phyloP scores from a whole-genome alignment of 2,113 vertebrate species.

The Gnathonemus longibarbis region DNA sequence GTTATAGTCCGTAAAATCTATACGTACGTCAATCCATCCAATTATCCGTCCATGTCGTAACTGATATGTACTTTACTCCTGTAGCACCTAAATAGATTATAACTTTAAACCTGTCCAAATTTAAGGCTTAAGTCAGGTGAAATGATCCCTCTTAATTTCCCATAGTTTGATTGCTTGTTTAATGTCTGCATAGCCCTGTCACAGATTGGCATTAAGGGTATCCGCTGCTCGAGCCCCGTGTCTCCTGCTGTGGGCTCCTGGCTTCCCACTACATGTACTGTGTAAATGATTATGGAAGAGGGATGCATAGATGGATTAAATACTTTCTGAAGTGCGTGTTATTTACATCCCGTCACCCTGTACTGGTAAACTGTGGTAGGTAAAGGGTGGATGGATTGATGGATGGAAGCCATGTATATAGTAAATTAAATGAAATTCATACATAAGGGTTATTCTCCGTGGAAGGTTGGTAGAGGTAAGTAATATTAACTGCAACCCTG shows the following conservation, averaged over 20 bases:
- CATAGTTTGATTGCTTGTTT: not conserved
- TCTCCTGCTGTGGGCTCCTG: not conserved
- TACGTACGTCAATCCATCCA: not conserved
- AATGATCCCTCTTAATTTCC: not conserved
- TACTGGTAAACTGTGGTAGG: not conserved
- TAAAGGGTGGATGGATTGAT: not conserved
- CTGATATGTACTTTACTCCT: not conserved
- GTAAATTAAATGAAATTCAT: not conserved
- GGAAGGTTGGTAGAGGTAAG: not conserved
- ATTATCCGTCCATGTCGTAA: not conserved
- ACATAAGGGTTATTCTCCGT: not conserved
- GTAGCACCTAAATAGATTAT: not conserved
- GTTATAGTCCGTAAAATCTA: not conserved
- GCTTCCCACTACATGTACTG: not conserved
- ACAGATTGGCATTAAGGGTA: not conserved
- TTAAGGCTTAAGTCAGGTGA: not conserved
- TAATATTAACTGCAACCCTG: not conserved
- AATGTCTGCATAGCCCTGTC: not conserved
- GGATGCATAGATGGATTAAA: not conserved
- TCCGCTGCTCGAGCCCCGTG: not conserved
- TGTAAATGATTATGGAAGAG: not conserved
- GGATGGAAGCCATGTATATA: not conserved
- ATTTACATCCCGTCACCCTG: not conserved
- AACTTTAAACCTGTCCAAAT: not conserved
- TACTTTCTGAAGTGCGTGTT: not conserved